A percentile compares a stretch with the other conserved stretches of the same genome.
These are phyloP conservation scores for Sebastes oblongus DNA, from an alignment of 2,797 vertebrate species.

Conservation along the genomic window DNA sequence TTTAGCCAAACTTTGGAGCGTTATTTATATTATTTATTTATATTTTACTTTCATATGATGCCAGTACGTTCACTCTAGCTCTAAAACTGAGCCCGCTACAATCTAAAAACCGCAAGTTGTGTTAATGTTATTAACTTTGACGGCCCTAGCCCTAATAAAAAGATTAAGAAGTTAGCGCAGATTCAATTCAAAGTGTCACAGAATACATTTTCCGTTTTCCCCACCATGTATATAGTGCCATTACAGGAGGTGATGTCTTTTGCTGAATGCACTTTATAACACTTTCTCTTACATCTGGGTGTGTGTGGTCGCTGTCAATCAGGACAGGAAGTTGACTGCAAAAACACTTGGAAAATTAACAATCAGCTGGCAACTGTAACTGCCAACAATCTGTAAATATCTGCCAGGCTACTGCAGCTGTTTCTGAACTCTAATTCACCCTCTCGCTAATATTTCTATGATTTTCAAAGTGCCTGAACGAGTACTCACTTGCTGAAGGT, in stretches of 20 bases:
- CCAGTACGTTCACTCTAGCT: too few relatives aligned
- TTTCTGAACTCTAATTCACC: background rate
- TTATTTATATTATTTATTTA: too few relatives aligned
- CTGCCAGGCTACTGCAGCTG: background rate
- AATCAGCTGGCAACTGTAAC: constrained; percentile 5
- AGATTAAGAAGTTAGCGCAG: background rate
- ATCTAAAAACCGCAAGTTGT: too few relatives aligned
- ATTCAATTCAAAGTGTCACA: background rate
- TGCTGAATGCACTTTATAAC: background rate
- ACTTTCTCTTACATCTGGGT: background rate
- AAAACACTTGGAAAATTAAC: constrained; percentile 15
- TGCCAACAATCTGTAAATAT: constrained; percentile 13
- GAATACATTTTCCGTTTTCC: background rate
- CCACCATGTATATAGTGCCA: background rate
- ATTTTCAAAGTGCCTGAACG: background rate
- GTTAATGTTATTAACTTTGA: too few relatives aligned
- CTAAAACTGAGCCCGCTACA: too few relatives aligned
- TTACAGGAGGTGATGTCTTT: background rate
- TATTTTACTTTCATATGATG: too few relatives aligned
- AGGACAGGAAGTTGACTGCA: background rate
- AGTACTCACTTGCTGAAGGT: constrained; percentile 95
- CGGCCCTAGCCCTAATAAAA: too few relatives aligned
- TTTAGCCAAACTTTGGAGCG: too few relatives aligned
- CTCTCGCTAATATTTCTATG: background rate
- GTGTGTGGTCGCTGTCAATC: background rate